Evolutionary conservation across 1,140 invertebrate species (phyloP), one percentile per base, ranked within the genome.

Genomic region (Formica exsecta): DNA sequence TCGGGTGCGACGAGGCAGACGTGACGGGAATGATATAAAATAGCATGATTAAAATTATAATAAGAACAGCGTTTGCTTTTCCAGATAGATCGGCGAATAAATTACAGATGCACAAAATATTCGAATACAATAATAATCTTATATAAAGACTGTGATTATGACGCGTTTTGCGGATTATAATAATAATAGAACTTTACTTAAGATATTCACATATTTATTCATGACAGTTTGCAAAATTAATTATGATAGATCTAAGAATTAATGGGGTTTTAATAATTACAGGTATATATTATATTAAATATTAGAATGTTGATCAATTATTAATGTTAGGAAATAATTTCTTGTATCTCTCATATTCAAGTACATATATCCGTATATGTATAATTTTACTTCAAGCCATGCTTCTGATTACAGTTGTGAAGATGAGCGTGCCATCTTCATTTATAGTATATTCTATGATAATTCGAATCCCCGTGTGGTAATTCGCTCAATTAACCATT

Each of bases 11-110:
- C 44, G 76, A 68, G 32, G 48, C 44, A 57, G 54, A 80, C 76
- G 64, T 80, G 76, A 80, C 79, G 54, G 57, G 79, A 81, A 81
- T 81, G 25, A 32, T 81, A 54, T 25, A 73, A 81, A 73, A 36
- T 68, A 54, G 48, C 36, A 80, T 51, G 13, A 57, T 83, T 74
- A 44, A 74, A 73, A 83, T 74, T 83, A 83, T 44, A 74, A 74
- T 73, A 74, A 62, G 68, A 74, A 38, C 38, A 9, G 3, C 22
- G 65, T 41, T 51, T 65, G 38, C 38, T 44, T 32, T 83, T 74
- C 19, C 13, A 59, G 36, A 41, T 32, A 16, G n/a, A 48, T 73
- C 19, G 65, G 25, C 7, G n/a, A 22, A 61, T 48, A 29, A 25
- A 48, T 48, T 61, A 36, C 36, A 32, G 22, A 79, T 44, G 36